These are phyloP conservation scores for Danio choprae DNA, from an alignment of 2,797 vertebrate species.

Conservation along the genomic window DNA sequence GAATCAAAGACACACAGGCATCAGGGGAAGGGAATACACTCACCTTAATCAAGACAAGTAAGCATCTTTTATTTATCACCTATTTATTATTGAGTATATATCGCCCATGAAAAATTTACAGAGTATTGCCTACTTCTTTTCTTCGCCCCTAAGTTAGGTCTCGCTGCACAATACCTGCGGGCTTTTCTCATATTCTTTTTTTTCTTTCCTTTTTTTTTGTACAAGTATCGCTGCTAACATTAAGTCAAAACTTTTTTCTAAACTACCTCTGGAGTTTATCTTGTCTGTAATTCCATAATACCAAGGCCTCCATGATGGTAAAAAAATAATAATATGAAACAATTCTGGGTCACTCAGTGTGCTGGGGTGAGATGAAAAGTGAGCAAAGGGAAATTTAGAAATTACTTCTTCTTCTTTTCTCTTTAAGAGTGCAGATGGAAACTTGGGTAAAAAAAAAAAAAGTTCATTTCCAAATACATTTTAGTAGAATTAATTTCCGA, in stretches of 20 bases:
- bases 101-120: slow-evolving; percentile 73
- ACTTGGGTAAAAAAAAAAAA: too few species aligned
- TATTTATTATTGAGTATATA: slow-evolving; percentile 80
- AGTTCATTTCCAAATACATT: too few species aligned
- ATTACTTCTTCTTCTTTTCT: neutral
- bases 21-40: slow-evolving; percentile 73
- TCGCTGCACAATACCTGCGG: slow-evolving; percentile 65
- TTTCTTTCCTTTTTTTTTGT: slow-evolving; percentile 23
- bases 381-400: neutral
- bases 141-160: slow-evolving; percentile 68
- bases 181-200: slow-evolving; percentile 64
- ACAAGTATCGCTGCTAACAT: slow-evolving; percentile 68
- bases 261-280: slow-evolving; percentile 55
- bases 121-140: slow-evolving; percentile 67
- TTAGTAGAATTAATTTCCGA: too few species aligned
- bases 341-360: slow-evolving; percentile 30
- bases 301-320: slow-evolving; percentile 54
- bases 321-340: neutral
- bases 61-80: slow-evolving; percentile 76
- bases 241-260: slow-evolving; percentile 68
- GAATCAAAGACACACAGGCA: slow-evolving; percentile 74
- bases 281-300: slow-evolving; percentile 64
- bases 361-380: neutral
- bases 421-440: neutral
- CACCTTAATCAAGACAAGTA: slow-evolving; percentile 79